Evolutionary conservation across 2,113 vertebrate genomes (phyloP), one percentile per base, ranked within the genome.

Genomic region (Calonectris borealis): DNA sequence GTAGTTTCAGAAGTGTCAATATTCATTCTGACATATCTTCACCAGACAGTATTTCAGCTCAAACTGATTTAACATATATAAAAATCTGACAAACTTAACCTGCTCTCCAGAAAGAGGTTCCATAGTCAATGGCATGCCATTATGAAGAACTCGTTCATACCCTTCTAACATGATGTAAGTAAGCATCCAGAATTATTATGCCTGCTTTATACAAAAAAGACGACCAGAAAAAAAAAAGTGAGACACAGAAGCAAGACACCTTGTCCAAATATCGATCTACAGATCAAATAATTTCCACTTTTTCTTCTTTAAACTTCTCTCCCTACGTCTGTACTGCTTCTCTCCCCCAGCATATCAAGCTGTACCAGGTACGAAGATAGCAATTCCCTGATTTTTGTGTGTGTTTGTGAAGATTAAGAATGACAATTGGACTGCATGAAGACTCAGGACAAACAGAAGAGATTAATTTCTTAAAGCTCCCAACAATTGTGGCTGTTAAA

Each of bases 321-420:
- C 22, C 40, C 62, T 65, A 26, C 15, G 57, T 11, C 24, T n/a
- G 57, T 34, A 46, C 44, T 77, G 32, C 29, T 78, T 26, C 13
- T 52, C 36, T 17, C 11, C 19, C 21, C 36, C 24, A 61, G 48
- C 8, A 55, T 2, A n/a, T 4, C 34, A 25, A 89, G 8, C 11
- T 86, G 34, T 21, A 49, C 8, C 0, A 0, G 10, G 14, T 40
- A 22, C 60, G 13, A 60, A 65, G 29, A 44, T 0, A 55, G 13
- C 25, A 80, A 40, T 25, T 44, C 24, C 27, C 26, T 42, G 20
- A 71, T 52, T 48, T 40, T 38, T 48, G 4, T 10, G 8, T 19
- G 38, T 21, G 15, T 46, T 60, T 70, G 32, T 19, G 15, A 61
- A 85, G 27, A 48, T 27, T 21, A 55, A 58, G 40, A 80, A 34